phyloP scores from a whole-genome alignment of 2,888 invertebrate species.

The Boloria euphrosyne region DNA sequence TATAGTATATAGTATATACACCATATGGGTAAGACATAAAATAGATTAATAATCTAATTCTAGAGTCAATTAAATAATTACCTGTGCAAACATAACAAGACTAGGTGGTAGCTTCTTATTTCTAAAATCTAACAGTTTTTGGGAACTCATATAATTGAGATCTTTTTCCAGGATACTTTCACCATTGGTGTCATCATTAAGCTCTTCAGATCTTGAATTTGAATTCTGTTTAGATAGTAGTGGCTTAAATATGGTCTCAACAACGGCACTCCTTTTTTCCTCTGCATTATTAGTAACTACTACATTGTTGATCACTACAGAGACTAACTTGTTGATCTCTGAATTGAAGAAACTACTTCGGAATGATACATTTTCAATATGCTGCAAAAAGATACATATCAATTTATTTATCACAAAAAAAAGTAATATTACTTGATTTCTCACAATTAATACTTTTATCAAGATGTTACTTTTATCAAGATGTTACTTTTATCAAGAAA shows the following conservation, averaged over 20 bases:
- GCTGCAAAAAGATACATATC: conserved; percentile 76
- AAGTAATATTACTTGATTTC: neutral
- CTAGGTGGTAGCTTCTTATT: conserved; percentile 89
- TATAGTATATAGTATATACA: too few relatives aligned
- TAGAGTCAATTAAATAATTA: conserved; percentile 52
- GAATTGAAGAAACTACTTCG: conserved; percentile 94
- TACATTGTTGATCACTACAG: conserved; percentile 90
- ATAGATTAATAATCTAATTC: too few relatives aligned
- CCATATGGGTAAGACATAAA: too few relatives aligned
- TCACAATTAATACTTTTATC: too few relatives aligned
- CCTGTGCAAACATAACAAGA: conserved; percentile 92
- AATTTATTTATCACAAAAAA: conserved; percentile 9
- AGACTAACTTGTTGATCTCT: conserved; percentile 91
- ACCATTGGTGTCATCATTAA: conserved; percentile 43
- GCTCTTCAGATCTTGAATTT: conserved; percentile 47
- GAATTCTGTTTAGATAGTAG: conserved; percentile 76
- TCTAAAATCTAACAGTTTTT: conserved; percentile 84
- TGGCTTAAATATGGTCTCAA: conserved; percentile 76
- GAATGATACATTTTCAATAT: conserved; percentile 92
- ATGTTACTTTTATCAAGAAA: too few relatives aligned
- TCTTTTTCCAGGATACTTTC: conserved; percentile 48
- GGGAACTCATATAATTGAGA: conserved; percentile 47
- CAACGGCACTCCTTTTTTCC: conserved; percentile 67
- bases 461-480: too few relatives aligned
- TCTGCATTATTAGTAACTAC: conserved; percentile 90